phyloP scores from a whole-genome alignment of 2,797 vertebrate genomes.

The Semotilus atromaculatus region DNA sequence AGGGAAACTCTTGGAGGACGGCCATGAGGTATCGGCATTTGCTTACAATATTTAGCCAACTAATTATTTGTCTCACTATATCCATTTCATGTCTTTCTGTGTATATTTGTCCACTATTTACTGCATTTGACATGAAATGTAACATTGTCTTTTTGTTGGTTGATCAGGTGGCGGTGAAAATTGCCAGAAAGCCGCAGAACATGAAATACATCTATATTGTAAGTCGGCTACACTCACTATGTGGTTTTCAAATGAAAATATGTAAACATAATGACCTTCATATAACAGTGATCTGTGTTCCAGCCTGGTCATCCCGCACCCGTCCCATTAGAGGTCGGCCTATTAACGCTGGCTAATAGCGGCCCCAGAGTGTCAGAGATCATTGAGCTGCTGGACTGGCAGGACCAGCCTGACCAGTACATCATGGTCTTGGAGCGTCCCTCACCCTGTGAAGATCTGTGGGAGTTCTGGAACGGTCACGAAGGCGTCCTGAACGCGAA shows the following conservation, averaged over 20 bases:
- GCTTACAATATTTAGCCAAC: not conserved
- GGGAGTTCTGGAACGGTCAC: no score
- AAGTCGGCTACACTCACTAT: not conserved
- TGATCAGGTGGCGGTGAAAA: not conserved
- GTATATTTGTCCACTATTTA: no score
- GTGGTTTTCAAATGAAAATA: not conserved
- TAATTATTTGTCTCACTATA: not conserved
- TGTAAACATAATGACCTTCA: not conserved
- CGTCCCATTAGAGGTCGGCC: no score
- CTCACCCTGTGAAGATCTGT: no score
- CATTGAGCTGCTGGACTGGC: no score
- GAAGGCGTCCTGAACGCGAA: no score
- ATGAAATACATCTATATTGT: not conserved
- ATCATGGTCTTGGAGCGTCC: no score
- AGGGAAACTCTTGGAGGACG: not conserved
- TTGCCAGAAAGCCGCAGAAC: not conserved
- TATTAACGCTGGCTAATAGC: no score
- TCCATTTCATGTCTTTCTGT: not conserved
- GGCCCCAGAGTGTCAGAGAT: no score
- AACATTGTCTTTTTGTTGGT: no score
- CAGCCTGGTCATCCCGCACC: not conserved
- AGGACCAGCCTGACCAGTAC: no score
- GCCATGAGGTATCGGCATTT: no score
- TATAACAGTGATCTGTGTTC: not conserved
- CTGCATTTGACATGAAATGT: not conserved